Conservation (phyloP, 2,888 invertebrate genomes). For the Hyles lineata region DNA sequence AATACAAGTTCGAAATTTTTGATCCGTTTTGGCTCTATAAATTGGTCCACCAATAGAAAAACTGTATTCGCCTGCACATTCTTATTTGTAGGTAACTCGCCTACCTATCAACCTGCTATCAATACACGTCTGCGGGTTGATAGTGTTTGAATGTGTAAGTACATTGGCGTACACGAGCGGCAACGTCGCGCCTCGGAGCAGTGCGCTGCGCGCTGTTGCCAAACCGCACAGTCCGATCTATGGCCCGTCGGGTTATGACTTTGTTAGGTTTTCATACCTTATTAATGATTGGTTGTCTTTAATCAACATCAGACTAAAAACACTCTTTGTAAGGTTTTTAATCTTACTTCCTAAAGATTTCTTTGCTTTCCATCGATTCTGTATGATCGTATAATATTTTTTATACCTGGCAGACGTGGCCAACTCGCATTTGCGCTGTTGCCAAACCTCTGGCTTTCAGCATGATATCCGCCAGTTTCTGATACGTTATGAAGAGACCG, state of each 20-base stretch:
- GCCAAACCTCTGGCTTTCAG: conserved; percentile 1
- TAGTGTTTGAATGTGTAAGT: conserved; percentile 22
- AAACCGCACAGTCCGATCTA: conserved; percentile 6
- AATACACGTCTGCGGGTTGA: conserved; percentile 3
- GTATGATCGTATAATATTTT: no score
- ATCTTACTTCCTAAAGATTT: no score
- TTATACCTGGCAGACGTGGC: not conserved
- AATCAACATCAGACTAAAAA: not conserved
- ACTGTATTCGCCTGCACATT: conserved; percentile 10
- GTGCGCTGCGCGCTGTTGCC: conserved; percentile 24
- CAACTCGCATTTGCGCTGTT: conserved; percentile 7
- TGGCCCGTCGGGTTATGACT: conserved; percentile 11
- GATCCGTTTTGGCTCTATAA: not conserved
- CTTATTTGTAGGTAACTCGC: not conserved
- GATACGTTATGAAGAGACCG: not conserved
- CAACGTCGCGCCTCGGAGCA: conserved; percentile 47
- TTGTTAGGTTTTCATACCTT: not conserved
- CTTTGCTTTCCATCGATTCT: not conserved
- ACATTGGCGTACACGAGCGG: conserved; percentile 37
- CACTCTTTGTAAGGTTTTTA: not conserved
- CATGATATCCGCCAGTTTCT: conserved; percentile 6
- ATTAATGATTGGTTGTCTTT: not conserved
- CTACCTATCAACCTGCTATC: conserved; percentile 22
- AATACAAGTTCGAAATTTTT: no score
- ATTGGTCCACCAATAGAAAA: not conserved